Base-by-base conservation (phyloP, 2,113 vertebrate genomes). In the Periophthalmodon schlosseri region DNA sequence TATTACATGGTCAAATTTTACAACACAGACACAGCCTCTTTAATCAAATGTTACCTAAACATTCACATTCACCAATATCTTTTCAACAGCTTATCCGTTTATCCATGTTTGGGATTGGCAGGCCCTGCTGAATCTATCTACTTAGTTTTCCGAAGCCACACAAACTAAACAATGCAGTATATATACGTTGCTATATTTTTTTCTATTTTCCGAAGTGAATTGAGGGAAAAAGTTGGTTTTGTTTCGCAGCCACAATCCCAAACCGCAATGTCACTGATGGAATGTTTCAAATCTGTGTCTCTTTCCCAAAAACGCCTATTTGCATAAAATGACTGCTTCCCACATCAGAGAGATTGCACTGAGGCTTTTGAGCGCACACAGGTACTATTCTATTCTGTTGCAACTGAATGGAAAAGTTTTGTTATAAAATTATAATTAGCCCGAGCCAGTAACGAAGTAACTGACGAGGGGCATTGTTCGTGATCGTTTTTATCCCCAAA, bases 241-340 rank as follows among this genome's bases (percentile, higher is more conserved):
- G 39, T 34, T 61, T 63, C 34, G 24, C 60, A 63, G 57, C 60
- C 60, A 63, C 60, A 63, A 14, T 28, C 13, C 58, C 58, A 60
- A 34, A 63, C 28, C 60, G 2, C 60, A 34, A 6, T 34, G 60
- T 63, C 60, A 63, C 28, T 63, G 5, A 15, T 63, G 28, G 14
- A 63, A 34, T 28, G 60, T 63, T 63, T 63, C 28, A 18, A 63
- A 63, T 34, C 60, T 16, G 60, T 33, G 14, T 18, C 24, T 63
- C 28, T 34, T 34, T 34, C 28, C 60, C 8, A 63, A 63, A 28
- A 8, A 33, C 15, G 8, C 14, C 1, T 63, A 63, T 63, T 63
- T 63, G 60, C 60, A 63, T 49, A 0, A 21, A 33, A 28, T n/a
- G 10, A 34, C 20, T 2, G 24, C 56, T 12, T 54, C 20, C 11